Conservation (phyloP, 2,113 vertebrate genomes). For the Nettapus auritus region DNA sequence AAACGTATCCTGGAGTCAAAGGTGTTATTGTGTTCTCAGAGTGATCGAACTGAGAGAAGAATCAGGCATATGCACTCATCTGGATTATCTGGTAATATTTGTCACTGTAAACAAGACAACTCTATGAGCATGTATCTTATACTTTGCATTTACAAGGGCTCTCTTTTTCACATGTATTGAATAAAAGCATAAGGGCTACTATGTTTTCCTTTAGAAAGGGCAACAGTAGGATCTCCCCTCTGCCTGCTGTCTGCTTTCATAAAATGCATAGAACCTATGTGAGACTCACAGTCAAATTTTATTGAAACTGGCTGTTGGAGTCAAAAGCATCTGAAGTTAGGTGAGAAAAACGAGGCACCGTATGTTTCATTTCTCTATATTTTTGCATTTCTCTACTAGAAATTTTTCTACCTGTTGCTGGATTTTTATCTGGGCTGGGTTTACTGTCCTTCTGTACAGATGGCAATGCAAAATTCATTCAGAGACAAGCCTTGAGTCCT, state of each 20-base stretch:
- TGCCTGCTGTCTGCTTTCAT: neutral
- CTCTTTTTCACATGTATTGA: neutral
- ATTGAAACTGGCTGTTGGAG: neutral
- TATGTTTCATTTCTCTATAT: neutral
- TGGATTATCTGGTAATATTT: neutral
- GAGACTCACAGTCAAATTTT: neutral
- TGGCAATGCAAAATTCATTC: neutral
- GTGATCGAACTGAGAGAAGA: neutral
- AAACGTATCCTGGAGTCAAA: neutral
- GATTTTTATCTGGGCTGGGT: neutral
- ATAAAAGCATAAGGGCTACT: neutral
- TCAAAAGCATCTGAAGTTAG: neutral
- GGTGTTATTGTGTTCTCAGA: neutral
- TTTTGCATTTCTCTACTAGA: neutral
- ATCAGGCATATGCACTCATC: neutral
- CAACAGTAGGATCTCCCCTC: neutral
- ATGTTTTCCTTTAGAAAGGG: neutral
- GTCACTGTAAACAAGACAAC: neutral
- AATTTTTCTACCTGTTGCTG: neutral
- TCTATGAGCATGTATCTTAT: fast-evolving
- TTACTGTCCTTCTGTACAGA: neutral
- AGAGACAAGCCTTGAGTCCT: neutral
- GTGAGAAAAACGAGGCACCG: neutral
- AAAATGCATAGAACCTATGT: neutral
- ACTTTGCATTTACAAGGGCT: neutral